Base-by-base conservation (phyloP, 1,140 invertebrate genomes). In the Acromyrmex charruanus region DNA sequence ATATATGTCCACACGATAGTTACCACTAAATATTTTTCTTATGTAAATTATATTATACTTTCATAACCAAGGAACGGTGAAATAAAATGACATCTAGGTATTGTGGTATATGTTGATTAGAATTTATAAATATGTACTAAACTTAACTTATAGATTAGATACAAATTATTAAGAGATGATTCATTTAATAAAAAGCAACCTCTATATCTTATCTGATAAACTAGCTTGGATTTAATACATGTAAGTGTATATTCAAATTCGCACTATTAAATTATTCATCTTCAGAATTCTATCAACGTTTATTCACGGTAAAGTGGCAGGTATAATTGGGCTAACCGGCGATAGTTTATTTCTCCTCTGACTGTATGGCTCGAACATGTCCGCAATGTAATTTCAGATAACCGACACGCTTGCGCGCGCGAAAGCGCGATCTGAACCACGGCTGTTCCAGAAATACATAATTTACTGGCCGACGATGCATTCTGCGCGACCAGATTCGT, bases 401-500 rank as follows among this genome's bases (percentile, higher is more conserved):
- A 82, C 80, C 80, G 80, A 74, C 69, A 75, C 55, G 53, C 53
- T 53, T 25, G 55, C 68, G 44, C 21, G 53, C 28, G 55, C 74
- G 74, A 39, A 49, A 69, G 39, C 39, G 39, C 69, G 69, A 61
- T 49, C 69, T 51, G 69, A 59, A 87, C 61, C 74, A 61, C 63
- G 59, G 77, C 21, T 75, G 39, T 66, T 68, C 55, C 61, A 88
- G 85, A 87, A 88, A 81, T 86, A 77, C 77, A 89, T 90, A 90
- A 90, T 90, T 90, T 86, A 87, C 85, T 53, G 25, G 35, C 63
- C 72, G 79, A 81, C 82, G 69, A 81, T 63, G 75, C 81, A 82
- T 86, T 61, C 84, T 69, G 72, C 77, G 53, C 85, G 53, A 71
- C 69, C 77, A 80, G 77, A 77, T 55, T 75, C 84, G 53, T 55